Conservation (phyloP, 2,888 invertebrate genomes). For the Hypercompe scribonia region DNA sequence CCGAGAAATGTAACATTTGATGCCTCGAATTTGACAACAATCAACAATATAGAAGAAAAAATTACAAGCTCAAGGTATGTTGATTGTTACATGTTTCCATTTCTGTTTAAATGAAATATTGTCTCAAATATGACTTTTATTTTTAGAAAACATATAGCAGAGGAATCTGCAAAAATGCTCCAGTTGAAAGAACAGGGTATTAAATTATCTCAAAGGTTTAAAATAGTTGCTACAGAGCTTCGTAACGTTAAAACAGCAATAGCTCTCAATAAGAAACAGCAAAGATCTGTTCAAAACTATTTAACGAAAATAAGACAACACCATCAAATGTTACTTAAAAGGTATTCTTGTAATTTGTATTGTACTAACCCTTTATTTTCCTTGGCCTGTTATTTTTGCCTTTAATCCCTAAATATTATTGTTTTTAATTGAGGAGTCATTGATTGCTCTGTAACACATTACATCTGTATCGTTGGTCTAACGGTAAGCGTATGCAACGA, state of each 20-base stretch:
- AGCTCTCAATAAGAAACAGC: conserved; percentile 77
- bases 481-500: no score
- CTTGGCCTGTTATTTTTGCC: no score
- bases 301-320: conserved; percentile 75
- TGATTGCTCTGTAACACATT: conserved; percentile 9
- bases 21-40: conserved; percentile 38
- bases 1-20: conserved; percentile 67
- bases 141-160: conserved; percentile 80
- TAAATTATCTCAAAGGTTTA: conserved; percentile 76
- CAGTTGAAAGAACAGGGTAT: conserved; percentile 76
- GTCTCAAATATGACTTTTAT: conserved; percentile 4
- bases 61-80: conserved; percentile 77
- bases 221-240: conserved; percentile 78
- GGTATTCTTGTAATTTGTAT: conserved; percentile 61
- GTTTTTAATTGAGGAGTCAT: neutral
- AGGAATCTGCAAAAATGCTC: conserved; percentile 78
- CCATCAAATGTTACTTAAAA: conserved; percentile 78
- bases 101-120: neutral
- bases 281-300: conserved; percentile 71
- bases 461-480: no score
- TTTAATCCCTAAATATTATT: neutral
- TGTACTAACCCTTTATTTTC: no score
- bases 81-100: neutral
- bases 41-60: conserved; percentile 69
- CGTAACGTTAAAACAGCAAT: conserved; percentile 78